Conservation (phyloP, 2,113 vertebrate genomes). For the Paradoxurus hermaphroditus region DNA sequence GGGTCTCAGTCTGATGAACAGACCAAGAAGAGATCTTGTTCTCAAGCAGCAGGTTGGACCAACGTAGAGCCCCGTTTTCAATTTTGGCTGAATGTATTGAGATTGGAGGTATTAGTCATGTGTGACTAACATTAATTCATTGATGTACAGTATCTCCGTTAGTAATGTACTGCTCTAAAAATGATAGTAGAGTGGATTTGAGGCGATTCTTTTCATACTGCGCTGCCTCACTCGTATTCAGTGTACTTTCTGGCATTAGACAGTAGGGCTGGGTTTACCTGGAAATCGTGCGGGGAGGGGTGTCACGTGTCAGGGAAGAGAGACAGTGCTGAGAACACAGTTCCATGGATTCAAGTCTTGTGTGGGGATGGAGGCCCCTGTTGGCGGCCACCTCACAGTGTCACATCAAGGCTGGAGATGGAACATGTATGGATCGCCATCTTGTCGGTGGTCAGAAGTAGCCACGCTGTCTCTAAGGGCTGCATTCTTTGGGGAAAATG, state of each 20-base stretch:
- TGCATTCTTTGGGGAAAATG: background rate
- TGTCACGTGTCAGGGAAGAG: background rate
- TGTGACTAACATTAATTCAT: background rate
- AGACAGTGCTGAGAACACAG: background rate
- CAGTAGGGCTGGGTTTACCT: accelerated
- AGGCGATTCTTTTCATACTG: background rate
- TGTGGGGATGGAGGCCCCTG: accelerated
- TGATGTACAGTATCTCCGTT: background rate
- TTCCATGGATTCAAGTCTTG: accelerated
- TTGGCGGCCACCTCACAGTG: accelerated
- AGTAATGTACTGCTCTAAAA: background rate
- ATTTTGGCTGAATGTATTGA: background rate
- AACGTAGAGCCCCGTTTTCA: background rate
- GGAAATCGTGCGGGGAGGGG: background rate
- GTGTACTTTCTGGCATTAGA: background rate
- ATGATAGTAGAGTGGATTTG: background rate
- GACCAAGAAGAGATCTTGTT: background rate
- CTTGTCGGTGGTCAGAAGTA: background rate
- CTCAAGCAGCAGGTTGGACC: background rate
- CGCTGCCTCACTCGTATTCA: background rate
- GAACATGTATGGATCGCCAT: background rate
- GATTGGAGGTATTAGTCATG: background rate
- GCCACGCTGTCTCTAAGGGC: background rate
- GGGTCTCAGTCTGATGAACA: background rate
- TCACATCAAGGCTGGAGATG: background rate